Evolutionary conservation across 2,888 invertebrate genomes (phyloP).

Genomic region (Laothoe populi): DNA sequence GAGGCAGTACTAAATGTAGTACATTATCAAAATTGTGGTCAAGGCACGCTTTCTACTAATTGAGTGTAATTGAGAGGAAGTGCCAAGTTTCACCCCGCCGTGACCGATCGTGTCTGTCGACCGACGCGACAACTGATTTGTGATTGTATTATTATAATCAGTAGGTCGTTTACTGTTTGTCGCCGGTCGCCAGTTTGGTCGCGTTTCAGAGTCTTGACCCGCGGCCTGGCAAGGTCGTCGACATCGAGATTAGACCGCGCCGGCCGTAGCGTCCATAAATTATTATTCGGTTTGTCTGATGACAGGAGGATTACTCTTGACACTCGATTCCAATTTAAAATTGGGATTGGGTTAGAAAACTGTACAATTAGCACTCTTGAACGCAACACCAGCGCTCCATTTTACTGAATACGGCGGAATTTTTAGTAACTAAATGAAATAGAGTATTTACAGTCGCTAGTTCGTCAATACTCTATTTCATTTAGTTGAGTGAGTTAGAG

Average conservation of each 20-base stretch:
- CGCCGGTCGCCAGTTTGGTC: slow-evolving; percentile 12
- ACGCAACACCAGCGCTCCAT: too few species aligned
- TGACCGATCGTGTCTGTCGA: slow-evolving; percentile 11
- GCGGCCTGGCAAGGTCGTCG: slow-evolving; percentile 18
- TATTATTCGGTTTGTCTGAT: background rate
- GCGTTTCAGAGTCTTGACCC: slow-evolving; percentile 22
- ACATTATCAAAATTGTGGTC: slow-evolving; percentile 11
- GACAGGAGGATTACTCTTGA: too few species aligned
- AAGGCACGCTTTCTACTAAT: slow-evolving; percentile 20
- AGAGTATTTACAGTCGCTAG: too few species aligned
- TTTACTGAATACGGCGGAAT: too few species aligned
- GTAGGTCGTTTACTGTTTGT: slow-evolving; percentile 11
- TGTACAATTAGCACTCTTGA: too few species aligned
- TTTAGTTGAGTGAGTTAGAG: too few species aligned
- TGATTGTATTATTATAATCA: background rate
- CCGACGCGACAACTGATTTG: background rate
- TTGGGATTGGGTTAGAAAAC: too few species aligned
- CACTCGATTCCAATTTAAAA: too few species aligned
- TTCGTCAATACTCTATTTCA: too few species aligned
- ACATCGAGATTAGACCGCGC: slow-evolving; percentile 17
- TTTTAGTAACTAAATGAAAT: too few species aligned
- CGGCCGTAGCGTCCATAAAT: slow-evolving; percentile 7
- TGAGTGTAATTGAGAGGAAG: slow-evolving; percentile 17
- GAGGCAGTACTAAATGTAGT: too few species aligned
- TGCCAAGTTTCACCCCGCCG: slow-evolving; percentile 21